These are phyloP conservation scores for Pedetes capensis DNA, from an alignment of 2,113 vertebrate species.

Conservation along the genomic window DNA sequence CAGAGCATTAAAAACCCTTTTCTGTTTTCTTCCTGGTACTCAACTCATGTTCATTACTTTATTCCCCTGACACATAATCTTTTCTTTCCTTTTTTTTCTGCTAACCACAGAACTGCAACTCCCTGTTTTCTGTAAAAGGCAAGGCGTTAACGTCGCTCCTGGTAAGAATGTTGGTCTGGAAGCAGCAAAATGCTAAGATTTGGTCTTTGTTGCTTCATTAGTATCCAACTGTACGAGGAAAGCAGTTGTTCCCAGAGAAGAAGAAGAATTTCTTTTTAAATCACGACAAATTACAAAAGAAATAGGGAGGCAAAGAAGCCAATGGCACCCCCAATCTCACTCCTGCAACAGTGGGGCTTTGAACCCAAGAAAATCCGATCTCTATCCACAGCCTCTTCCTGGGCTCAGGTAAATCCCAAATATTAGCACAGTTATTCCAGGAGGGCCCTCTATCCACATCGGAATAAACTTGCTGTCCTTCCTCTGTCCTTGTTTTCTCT, in stretches of 20 bases:
- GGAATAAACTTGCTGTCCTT: neutral
- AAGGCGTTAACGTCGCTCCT: neutral
- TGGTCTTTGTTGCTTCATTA: neutral
- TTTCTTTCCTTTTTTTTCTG: neutral
- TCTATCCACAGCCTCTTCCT: neutral
- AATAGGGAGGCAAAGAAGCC: neutral
- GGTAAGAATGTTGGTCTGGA: neutral
- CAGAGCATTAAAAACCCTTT: neutral
- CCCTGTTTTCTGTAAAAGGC: neutral
- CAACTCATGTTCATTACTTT: neutral
- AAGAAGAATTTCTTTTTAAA: constrained; percentile 14
- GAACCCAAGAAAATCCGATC: neutral
- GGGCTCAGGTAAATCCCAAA: neutral
- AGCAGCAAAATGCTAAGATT: neutral
- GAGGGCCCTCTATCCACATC: neutral
- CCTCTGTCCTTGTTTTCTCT: neutral
- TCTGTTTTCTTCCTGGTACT: neutral
- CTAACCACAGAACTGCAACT: neutral
- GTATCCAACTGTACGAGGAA: neutral
- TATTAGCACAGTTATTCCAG: neutral
- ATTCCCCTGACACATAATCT: neutral
- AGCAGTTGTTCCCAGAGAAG: neutral
- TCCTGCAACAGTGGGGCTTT: neutral
- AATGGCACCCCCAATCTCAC: neutral
- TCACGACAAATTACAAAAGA: neutral